Base-by-base conservation (phyloP, 64 coral and sea anemone species). In the Anthopleura sola region DNA sequence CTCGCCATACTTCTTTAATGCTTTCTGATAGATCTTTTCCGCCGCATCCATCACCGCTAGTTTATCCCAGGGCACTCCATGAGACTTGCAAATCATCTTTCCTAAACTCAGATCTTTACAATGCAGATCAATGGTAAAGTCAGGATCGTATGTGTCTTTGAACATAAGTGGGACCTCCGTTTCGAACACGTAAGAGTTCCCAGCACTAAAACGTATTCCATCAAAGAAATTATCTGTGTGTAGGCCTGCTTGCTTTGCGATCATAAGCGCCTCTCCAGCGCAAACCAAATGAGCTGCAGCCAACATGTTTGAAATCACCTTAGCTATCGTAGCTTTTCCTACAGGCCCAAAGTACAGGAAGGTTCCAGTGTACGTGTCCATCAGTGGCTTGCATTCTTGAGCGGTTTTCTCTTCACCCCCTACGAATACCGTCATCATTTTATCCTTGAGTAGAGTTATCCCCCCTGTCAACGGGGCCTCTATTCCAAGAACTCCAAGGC, bases 251-350 rank as follows among this genome's bases (percentile, higher is more conserved):
- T 90, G 89, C 36, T 97, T 97, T 0, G 86, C 94, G 44, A 97
- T 18, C 33, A 97, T 78, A 38, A 97, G 80, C 1, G 90, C 94
- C 37, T 97, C 94, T 0, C 84, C 87, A 48, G 88, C 88, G 3
- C 90, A 76, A 16, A 97, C 85, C 21, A 87, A 36, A 74, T 93
- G 92, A 24, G 82, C 83, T 36, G 83, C 94, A 64, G 69, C 88
- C 55, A 97, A 54, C 94, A 97, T 97, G 82, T 97, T 97, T 36
- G 90, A 90, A 60, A 97, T 90, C 21, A 92, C 94, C 74, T 97
- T 97, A 17, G 84, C 84, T 78, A 97, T 78, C 2, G 85, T 92
- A 3, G 94, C 94, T 56, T 80, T 90, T 36, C 94, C 94, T 80
- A 93, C 78, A 13, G 68, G 17, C 4, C 94, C 94, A 44, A 96